Percentiles rank a stretch among this genome's conserved stretches.
Conservation (phyloP, 2,888 invertebrate genomes). For the Drosophila histrio region DNA sequence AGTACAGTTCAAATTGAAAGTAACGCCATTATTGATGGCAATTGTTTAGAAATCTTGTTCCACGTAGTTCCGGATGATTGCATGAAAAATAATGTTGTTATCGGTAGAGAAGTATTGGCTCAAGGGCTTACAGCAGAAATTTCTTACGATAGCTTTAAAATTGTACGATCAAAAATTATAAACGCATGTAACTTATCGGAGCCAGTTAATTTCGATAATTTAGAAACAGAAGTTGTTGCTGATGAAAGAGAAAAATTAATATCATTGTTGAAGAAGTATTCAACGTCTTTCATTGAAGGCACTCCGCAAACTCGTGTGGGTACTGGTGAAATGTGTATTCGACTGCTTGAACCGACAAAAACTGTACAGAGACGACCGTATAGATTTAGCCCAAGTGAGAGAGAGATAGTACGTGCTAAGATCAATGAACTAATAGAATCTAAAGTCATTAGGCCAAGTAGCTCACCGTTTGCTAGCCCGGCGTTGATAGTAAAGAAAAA, state of each 20-base stretch:
- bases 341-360: constrained; percentile 12
- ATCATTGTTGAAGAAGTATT: neutral
- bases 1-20: too few species aligned
- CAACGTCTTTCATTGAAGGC: neutral
- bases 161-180: neutral
- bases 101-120: constrained; percentile 1
- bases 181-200: neutral
- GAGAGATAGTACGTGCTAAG: constrained; percentile 5
- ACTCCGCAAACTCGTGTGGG: neutral
- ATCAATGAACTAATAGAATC: constrained; percentile 1
- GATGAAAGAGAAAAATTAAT: neutral
- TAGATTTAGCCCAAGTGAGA: constrained; percentile 12
- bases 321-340: constrained; percentile 11
- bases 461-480: constrained; percentile 8
- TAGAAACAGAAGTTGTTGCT: neutral
- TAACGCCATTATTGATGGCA: constrained; percentile 3
- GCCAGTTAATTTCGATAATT: neutral
- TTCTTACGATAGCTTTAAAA: neutral
- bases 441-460: constrained; percentile 12
- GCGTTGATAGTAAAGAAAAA: too few species aligned
- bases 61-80: too few species aligned
- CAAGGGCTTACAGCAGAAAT: neutral
- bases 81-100: constrained; percentile 3
- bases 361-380: too few species aligned
- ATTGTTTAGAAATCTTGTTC: neutral